Evolutionary conservation across 2,113 vertebrate genomes (phyloP), one percentile per base, ranked within the genome.

Genomic region (Perca fluviatilis): DNA sequence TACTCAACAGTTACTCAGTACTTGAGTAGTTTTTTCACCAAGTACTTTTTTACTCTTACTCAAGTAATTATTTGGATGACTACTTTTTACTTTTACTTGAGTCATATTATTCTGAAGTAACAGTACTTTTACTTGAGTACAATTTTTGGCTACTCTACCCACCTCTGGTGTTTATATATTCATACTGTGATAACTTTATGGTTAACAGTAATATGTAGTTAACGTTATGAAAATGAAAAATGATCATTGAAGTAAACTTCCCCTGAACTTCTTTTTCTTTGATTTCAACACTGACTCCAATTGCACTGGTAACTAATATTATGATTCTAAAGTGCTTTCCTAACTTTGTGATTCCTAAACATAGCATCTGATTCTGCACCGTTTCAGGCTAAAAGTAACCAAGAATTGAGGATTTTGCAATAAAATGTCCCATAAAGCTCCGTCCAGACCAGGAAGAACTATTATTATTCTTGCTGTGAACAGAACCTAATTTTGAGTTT

Each of bases 241-340:
- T 30, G 0, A 1, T 69, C 25, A 65, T 7, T 62, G 10, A 51
- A 49, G 54, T 54, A 40, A 74, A 60, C 2, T 23, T 63, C 8
- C 10, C 4, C 15, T 47, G 40, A 70, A 69, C 33, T 30, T 69
- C 16, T 51, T 70, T 36, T 46, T 57, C 8, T 72, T 73, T 63
- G 33, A 64, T 56, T 74, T 66, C 23, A 46, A 27, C 12, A 19
- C 30, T 6, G 49, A 67, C n/a, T 77, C 23, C 30, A 65, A 2
- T 62, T 57, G 33, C 8, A 43, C 21, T 18, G 27, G 30, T 67
- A 21, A 58, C 21, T 53, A 21, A 54, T 4, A 49, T 4, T 33
- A 12, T 2, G 7, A 74, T 10, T 58, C 27, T 5, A 5, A 21
- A 40, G 49, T 33, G 58, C 6, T 77, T 67, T 77, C 43, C 63